Percentiles rank a stretch among this genome's conserved stretches.
Evolutionary conservation across 2,797 vertebrate genomes (phyloP).

Genomic region (Sebastes variabilis): DNA sequence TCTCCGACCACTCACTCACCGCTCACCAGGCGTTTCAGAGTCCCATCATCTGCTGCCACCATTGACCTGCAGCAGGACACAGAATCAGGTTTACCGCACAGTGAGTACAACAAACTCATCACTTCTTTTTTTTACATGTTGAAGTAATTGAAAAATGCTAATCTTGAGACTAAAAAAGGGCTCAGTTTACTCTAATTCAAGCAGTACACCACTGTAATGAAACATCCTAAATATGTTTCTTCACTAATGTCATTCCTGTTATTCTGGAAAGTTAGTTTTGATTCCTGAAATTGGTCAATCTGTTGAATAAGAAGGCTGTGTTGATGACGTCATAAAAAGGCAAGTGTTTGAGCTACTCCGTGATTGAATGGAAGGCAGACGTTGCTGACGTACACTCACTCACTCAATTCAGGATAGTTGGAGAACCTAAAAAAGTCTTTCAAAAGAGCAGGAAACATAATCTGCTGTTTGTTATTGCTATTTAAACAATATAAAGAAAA

Average conservation of each 20-base stretch:
- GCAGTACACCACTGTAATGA: not conserved
- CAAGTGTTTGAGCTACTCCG: not conserved
- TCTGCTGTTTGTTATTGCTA: not conserved
- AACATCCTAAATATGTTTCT: not conserved
- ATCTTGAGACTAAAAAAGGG: not conserved
- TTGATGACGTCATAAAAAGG: not conserved
- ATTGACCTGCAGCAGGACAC: conserved; percentile 5
- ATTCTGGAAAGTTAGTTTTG: not conserved
- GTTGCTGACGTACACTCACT: not conserved
- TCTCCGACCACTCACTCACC: conserved; percentile 18
- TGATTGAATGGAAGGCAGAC: not conserved
- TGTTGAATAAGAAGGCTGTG: not conserved
- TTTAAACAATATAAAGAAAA: not conserved
- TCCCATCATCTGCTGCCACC: conserved; percentile 32
- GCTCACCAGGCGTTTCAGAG: conserved; percentile 18
- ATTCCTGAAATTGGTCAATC: not conserved
- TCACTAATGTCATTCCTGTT: not conserved
- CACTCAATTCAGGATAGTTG: not conserved
- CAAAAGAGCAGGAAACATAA: not conserved
- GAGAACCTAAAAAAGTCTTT: not conserved
- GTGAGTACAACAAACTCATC: conserved; percentile 56
- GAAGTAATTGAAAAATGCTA: not conserved
- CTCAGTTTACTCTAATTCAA: not conserved
- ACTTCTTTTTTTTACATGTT: not conserved
- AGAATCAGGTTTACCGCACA: not conserved